Percentiles rank a stretch among this genome's conserved stretches.
phyloP scores from a whole-genome alignment of 1,140 invertebrate species.

The Trissolcus basalis region DNA sequence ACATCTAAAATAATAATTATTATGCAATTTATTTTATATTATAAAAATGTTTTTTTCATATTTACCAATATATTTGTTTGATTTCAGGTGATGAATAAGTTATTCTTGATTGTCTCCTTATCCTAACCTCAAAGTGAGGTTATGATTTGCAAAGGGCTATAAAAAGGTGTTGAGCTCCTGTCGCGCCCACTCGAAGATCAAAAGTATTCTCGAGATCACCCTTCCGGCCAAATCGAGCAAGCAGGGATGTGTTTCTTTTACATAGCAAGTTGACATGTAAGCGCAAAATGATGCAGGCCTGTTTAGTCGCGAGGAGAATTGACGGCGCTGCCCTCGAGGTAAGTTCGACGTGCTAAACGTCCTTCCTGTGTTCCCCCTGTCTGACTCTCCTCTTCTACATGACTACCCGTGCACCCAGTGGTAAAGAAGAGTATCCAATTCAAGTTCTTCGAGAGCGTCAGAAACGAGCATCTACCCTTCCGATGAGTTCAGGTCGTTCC shows the following conservation, averaged over 20 bases:
- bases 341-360: slow-evolving; percentile 33
- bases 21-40: too few relatives aligned
- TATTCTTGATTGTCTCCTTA: too few relatives aligned
- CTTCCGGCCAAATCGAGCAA: slow-evolving; percentile 3
- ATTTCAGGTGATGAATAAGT: too few relatives aligned
- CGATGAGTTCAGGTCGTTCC: slow-evolving; percentile 18
- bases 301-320: slow-evolving; percentile 25
- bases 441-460: slow-evolving; percentile 15
- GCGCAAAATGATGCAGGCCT: slow-evolving; percentile 19
- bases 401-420: slow-evolving; percentile 17
- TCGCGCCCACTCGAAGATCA: neutral
- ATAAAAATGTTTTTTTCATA: too few relatives aligned
- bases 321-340: slow-evolving; percentile 6
- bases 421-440: slow-evolving; percentile 37
- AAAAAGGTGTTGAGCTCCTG: neutral
- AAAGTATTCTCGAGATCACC: neutral
- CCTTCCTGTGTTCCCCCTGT: slow-evolving; percentile 19
- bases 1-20: too few relatives aligned
- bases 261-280: slow-evolving; percentile 25
- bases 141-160: too few relatives aligned
- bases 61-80: too few relatives aligned
- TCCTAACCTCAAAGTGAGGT: too few relatives aligned
- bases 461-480: slow-evolving; percentile 21
- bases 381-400: slow-evolving; percentile 18
- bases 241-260: slow-evolving; percentile 14